These are phyloP conservation scores for Stomatorhinus walkeri DNA, from an alignment of 2,797 vertebrate species.

Conservation along the genomic window DNA sequence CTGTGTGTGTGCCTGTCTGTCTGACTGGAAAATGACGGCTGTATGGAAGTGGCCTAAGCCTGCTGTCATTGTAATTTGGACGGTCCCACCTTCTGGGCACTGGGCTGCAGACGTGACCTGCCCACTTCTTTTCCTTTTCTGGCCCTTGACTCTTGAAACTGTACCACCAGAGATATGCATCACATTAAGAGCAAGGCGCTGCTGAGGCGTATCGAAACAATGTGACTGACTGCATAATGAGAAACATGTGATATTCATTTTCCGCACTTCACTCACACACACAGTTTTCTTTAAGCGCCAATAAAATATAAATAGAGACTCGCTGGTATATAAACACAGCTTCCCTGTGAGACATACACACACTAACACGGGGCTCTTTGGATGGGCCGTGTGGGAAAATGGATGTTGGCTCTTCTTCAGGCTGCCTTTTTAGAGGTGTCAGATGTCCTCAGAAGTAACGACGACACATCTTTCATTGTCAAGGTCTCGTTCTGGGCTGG, in stretches of 20 bases:
- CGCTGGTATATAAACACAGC: neutral
- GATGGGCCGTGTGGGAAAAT: slow-evolving; percentile 31
- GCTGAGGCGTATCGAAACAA: neutral
- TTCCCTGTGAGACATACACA: neutral
- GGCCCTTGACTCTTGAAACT: neutral
- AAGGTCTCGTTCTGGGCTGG: slow-evolving; percentile 43
- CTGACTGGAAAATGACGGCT: neutral
- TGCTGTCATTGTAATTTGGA: neutral
- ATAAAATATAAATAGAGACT: slow-evolving; percentile 14
- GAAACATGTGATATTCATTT: neutral
- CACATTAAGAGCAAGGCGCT: neutral
- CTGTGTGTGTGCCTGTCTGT: neutral
- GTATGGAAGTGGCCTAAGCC: neutral
- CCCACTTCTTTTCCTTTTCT: neutral
- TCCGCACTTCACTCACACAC: neutral
- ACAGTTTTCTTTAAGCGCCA: neutral
- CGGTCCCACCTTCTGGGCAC: neutral
- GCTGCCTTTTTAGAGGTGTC: slow-evolving; percentile 45
- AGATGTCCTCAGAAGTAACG: slow-evolving; percentile 44
- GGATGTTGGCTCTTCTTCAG: slow-evolving; percentile 42
- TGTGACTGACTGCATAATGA: neutral
- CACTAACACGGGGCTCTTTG: neutral
- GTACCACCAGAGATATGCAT: neutral
- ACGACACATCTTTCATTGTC: slow-evolving; percentile 44
- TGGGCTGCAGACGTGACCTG: neutral